These are phyloP conservation scores for Chironomus tentans DNA, from an alignment of 2,888 invertebrate genomes.

Conservation along the genomic window DNA sequence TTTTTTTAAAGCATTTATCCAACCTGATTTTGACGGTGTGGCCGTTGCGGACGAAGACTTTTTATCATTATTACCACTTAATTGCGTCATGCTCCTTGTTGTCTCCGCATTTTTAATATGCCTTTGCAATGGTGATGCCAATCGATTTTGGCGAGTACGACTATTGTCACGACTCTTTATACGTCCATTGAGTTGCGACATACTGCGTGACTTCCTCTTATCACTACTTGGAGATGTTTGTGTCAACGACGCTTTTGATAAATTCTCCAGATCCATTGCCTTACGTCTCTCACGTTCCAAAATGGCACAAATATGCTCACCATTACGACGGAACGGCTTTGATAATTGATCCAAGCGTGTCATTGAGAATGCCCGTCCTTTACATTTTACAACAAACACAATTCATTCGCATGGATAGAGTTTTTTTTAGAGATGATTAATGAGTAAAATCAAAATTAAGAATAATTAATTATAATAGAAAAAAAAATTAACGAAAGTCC, in stretches of 20 bases:
- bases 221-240: slow-evolving; percentile 30
- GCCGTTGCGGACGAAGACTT: neutral
- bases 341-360: slow-evolving; percentile 81
- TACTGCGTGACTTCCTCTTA: slow-evolving; percentile 55
- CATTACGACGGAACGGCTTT: slow-evolving; percentile 55
- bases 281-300: slow-evolving; percentile 41
- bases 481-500: no score
- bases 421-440: neutral
- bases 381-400: neutral
- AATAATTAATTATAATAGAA: neutral
- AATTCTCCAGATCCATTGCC: slow-evolving; percentile 33
- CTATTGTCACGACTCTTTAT: slow-evolving; percentile 18
- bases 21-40: slow-evolving; percentile 14
- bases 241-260: neutral
- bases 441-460: neutral
- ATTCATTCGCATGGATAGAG: neutral
- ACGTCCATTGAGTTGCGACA: slow-evolving; percentile 51
- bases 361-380: slow-evolving; percentile 89
- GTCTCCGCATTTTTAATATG: slow-evolving; percentile 35
- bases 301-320: slow-evolving; percentile 42
- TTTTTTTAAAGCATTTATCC: neutral
- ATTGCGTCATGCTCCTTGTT: slow-evolving; percentile 47
- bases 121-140: slow-evolving; percentile 22
- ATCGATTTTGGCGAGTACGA: neutral
- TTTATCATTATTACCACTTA: slow-evolving; percentile 32